These are phyloP conservation scores for Psephotus haematonotus DNA, from an alignment of 2,113 vertebrate genomes.

Conservation along the genomic window DNA sequence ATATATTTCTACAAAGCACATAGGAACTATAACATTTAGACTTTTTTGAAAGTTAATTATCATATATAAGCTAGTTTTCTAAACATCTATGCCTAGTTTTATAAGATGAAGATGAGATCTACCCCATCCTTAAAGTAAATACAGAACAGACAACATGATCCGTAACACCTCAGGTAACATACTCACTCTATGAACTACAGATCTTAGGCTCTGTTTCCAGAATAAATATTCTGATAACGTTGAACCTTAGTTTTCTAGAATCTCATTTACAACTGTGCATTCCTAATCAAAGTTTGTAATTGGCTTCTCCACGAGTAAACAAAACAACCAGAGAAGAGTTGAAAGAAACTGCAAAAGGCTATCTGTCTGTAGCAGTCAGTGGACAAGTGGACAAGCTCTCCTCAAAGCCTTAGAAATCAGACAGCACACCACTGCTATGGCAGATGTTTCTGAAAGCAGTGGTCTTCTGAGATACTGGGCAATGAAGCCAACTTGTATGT, in stretches of 20 bases:
- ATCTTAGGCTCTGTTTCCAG: neutral
- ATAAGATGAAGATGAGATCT: neutral
- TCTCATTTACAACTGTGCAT: neutral
- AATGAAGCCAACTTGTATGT: neutral
- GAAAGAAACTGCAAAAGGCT: neutral
- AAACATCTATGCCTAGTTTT: neutral
- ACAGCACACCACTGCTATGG: neutral
- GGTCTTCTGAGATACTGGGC: neutral
- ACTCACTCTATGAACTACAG: neutral
- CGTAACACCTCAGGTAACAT: neutral
- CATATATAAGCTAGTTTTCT: neutral
- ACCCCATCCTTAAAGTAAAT: neutral
- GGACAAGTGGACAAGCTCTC: neutral
- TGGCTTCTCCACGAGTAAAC: neutral
- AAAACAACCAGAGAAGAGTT: neutral
- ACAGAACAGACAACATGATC: neutral
- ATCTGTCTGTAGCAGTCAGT: neutral
- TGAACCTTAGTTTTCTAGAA: neutral
- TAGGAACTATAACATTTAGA: neutral
- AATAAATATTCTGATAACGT: neutral
- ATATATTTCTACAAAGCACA: neutral
- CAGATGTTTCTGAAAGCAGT: neutral
- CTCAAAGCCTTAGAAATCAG: neutral
- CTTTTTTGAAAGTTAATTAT: neutral
- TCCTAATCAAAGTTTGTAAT: neutral